phyloP scores from a whole-genome alignment of 1,140 invertebrate species.

The Drosophila melanica region DNA sequence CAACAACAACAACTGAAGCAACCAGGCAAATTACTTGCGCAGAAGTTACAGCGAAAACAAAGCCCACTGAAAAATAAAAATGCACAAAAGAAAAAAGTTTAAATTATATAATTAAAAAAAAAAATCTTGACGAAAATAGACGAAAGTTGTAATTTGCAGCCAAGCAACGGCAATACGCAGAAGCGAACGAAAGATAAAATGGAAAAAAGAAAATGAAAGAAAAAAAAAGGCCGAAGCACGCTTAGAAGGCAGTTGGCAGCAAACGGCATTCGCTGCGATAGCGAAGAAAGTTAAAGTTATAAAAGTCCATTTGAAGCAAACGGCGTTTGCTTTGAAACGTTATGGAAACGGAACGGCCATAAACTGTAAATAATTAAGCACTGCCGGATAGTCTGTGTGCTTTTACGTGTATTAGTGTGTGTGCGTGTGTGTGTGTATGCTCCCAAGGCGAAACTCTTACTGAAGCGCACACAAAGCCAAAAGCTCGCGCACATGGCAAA shows the following conservation, averaged over 20 bases:
- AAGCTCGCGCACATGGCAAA: slow-evolving; percentile 63
- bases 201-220: slow-evolving; percentile 4
- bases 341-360: slow-evolving; percentile 64
- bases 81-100: slow-evolving; percentile 58
- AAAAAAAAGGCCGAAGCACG: slow-evolving; percentile 43
- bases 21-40: slow-evolving; percentile 38
- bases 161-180: slow-evolving; percentile 26
- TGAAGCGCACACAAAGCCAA: slow-evolving; percentile 12
- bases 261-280: slow-evolving; percentile 33
- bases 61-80: slow-evolving; percentile 27
- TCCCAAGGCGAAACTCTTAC: slow-evolving; percentile 76
- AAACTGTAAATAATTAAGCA: slow-evolving; percentile 71
- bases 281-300: slow-evolving; percentile 79
- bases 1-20: no score
- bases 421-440: slow-evolving; percentile 33
- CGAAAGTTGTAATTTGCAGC: slow-evolving; percentile 79
- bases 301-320: slow-evolving; percentile 54
- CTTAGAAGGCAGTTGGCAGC: slow-evolving; percentile 60
- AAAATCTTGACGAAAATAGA: slow-evolving; percentile 83
- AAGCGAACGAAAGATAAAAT: slow-evolving; percentile 14
- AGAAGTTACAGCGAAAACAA: slow-evolving; percentile 62
- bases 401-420: no score
- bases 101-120: slow-evolving; percentile 83
- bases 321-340: slow-evolving; percentile 51
- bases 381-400: slow-evolving; percentile 1